These are phyloP conservation scores for Podarcis muralis DNA, from an alignment of 2,113 vertebrate species.

Conservation along the genomic window DNA sequence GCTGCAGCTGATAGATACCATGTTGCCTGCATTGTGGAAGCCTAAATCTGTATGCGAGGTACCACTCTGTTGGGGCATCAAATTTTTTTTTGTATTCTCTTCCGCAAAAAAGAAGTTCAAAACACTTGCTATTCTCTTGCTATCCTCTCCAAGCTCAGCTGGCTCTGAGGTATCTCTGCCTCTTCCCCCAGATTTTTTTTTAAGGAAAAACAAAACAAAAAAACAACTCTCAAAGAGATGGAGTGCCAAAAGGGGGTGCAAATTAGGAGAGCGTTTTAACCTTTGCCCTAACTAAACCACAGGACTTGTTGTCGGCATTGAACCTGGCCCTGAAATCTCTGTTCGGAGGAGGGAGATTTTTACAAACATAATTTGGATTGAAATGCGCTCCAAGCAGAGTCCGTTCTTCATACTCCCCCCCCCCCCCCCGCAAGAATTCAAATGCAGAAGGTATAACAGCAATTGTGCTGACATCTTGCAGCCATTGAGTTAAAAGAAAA, in stretches of 20 bases:
- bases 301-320: not conserved
- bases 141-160: not conserved
- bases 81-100: not conserved
- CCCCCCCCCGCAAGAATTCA: too few species aligned
- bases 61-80: not conserved
- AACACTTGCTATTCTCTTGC: not conserved
- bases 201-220: not conserved
- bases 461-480: constrained; percentile 26
- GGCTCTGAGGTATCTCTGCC: not conserved
- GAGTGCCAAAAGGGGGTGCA: constrained; percentile 6
- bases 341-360: not conserved
- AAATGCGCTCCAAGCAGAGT: accelerated
- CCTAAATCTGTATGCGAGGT: not conserved
- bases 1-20: too few species aligned
- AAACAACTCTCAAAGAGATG: not conserved
- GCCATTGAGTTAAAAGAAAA: not conserved
- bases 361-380: accelerated
- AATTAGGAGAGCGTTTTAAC: constrained; percentile 7
- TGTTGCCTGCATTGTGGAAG: not conserved
- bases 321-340: constrained; percentile 15
- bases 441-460: not conserved
- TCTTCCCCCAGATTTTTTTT: not conserved
- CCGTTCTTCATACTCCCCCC: not conserved
- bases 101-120: not conserved
- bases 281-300: not conserved